Evolutionary conservation across 64 coral and sea anemone species (phyloP).

Genomic region (Acropora yongei): DNA sequence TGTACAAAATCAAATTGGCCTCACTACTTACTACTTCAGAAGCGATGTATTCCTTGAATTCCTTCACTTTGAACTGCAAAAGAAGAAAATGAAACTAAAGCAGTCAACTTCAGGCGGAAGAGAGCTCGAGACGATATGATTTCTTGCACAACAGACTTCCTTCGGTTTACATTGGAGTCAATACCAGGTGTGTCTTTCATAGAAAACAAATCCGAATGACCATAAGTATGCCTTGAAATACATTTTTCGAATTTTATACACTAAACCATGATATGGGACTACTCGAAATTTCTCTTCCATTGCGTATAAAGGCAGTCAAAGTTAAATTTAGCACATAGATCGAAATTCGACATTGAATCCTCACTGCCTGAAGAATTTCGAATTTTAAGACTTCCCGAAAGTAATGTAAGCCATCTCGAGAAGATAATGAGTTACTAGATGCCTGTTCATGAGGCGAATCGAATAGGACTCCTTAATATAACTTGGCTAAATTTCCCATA

Average conservation of each 20-base stretch:
- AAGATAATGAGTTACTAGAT: not conserved
- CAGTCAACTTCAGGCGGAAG: not conserved
- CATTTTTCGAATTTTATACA: too few relatives aligned
- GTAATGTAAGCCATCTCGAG: not conserved
- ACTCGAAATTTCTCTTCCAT: too few relatives aligned
- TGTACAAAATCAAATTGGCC: not conserved
- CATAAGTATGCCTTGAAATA: too few relatives aligned
- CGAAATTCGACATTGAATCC: too few relatives aligned
- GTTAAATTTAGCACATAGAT: too few relatives aligned
- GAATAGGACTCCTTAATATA: not conserved
- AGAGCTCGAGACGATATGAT: too few relatives aligned
- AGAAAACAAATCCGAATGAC: too few relatives aligned
- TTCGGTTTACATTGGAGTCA: too few relatives aligned
- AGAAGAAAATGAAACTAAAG: not conserved
- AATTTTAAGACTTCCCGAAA: not conserved
- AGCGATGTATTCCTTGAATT: slow-evolving; percentile 89
- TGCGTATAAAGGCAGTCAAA: too few relatives aligned
- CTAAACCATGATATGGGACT: too few relatives aligned
- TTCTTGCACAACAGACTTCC: too few relatives aligned
- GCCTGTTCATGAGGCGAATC: not conserved
- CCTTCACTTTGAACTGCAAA: slow-evolving; percentile 83
- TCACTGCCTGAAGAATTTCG: not conserved
- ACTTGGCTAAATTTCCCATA: not conserved
- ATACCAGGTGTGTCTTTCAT: too few relatives aligned
- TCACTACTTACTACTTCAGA: slow-evolving; percentile 74